Base-by-base conservation (phyloP, 64 coral and sea anemone species). In the Porites lutea region DNA sequence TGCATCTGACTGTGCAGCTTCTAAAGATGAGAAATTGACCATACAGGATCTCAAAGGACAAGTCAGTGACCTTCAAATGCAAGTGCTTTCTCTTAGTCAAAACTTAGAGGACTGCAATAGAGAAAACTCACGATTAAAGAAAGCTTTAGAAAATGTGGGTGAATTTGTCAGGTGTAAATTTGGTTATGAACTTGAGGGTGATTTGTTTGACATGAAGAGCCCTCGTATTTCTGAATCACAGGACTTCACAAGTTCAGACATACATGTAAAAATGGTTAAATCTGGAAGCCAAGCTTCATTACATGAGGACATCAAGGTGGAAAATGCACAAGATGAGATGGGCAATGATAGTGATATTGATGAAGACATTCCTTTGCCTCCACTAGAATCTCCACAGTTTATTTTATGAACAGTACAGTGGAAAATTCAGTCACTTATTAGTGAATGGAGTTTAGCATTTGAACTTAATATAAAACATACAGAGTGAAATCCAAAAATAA, bases 21-120 rank as follows among this genome's bases (percentile, higher is more conserved):
- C 82, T n/a, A 97, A 91, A 88, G 92, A 97, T 53, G 88, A 88
- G 3, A 94, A 91, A 91, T 65, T 64, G 65, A n/a, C 62, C 0
- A 2, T 83, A 4, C 59, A 59, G 19, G 83, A 94, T 0, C 83
- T 97, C 51, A 81, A 90, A 72, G 65, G 74, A 23, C 91, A 95
- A 79, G 92, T 96, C 45, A 82, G 84, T n/a, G 94, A 99, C 47
- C 67, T 96, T 19, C 92, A 94, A 74, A 99, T 99, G 55, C 97
- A 99, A 85, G 94, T 96, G 18, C 82, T 99, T 8, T 94, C 94
- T 21, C 69, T 99, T 5, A 94, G 80, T 48, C 97, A 99, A 85
- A 82, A 89, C 52, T 79, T 99, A 5, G 97, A 99, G 52, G 94
- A 99, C 74, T 93, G 88, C 45, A 99, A 99, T 70, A 92, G 97